Conservation (phyloP, 2,797 vertebrate species). For the Lepus townsendii region DNA sequence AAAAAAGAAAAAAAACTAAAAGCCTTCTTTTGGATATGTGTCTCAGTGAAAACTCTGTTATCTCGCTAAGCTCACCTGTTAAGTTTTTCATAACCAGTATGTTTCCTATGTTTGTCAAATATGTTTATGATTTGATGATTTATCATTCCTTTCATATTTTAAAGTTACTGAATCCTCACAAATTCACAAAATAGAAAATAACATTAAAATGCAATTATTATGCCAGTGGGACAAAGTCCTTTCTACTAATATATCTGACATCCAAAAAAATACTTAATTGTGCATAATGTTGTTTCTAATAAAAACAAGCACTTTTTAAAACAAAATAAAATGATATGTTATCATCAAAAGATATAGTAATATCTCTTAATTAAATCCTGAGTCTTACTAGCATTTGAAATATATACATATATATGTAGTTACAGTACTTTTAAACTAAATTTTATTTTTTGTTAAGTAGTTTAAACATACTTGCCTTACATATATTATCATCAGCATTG, state of each 20-base stretch:
- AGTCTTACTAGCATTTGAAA: background rate
- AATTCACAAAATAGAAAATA: constrained; percentile 5
- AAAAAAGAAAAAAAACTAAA: constrained; percentile 47
- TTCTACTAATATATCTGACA: background rate
- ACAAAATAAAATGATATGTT: background rate
- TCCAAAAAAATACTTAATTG: background rate
- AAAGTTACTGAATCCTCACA: background rate
- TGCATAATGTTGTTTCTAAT: constrained; percentile 5
- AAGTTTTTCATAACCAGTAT: constrained; percentile 1
- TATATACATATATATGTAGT: background rate
- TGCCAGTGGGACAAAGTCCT: background rate
- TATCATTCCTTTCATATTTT: constrained; percentile 43
- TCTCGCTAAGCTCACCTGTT: background rate
- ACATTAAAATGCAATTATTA: constrained; percentile 25
- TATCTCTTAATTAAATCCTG: background rate
- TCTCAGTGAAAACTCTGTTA: background rate
- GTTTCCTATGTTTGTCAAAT: background rate
- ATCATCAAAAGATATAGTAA: constrained; percentile 19
- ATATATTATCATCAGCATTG: constrained; percentile 19
- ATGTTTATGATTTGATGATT: constrained; percentile 33
- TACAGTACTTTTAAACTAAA: background rate
- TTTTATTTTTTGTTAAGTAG: constrained; percentile 18
- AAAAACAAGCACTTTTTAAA: background rate
- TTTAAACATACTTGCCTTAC: constrained; percentile 37
- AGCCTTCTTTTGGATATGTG: background rate